Percentiles rank a stretch among this genome's conserved stretches.
These are phyloP conservation scores for Mycetomoellerius zeteki DNA, from an alignment of 1,140 invertebrate species.

Conservation along the genomic window DNA sequence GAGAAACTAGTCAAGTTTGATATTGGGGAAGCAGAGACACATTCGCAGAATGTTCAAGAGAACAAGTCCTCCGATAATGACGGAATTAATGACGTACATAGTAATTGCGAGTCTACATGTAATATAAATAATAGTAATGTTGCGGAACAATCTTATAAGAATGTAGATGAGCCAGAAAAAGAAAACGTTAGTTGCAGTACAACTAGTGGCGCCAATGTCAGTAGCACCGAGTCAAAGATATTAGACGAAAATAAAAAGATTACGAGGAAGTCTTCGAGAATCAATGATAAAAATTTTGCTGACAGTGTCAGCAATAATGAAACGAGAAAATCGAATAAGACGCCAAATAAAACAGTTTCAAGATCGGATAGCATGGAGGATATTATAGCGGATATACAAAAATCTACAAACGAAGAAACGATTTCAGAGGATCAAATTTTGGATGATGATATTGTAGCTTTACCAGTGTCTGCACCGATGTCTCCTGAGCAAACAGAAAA, in stretches of 20 bases:
- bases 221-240: slow-evolving; percentile 41
- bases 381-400: neutral
- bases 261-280: slow-evolving; percentile 74
- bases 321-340: slow-evolving; percentile 49
- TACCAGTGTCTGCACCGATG: neutral
- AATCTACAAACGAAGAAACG: slow-evolving; percentile 22
- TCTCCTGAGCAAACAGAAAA: slow-evolving; percentile 15
- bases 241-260: slow-evolving; percentile 68
- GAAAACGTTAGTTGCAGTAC: slow-evolving; percentile 5
- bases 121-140: slow-evolving; percentile 45
- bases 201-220: neutral
- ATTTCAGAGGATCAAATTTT: neutral
- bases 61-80: slow-evolving; percentile 55
- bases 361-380: slow-evolving; percentile 35
- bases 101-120: slow-evolving; percentile 54
- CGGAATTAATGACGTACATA: slow-evolving; percentile 52
- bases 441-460: neutral
- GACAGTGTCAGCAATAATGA: slow-evolving; percentile 62
- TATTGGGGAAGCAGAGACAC: slow-evolving; percentile 78
- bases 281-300: slow-evolving; percentile 49
- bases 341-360: slow-evolving; percentile 23
- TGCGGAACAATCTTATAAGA: slow-evolving; percentile 25
- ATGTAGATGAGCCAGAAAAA: neutral
- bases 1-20: slow-evolving; percentile 87
- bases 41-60: slow-evolving; percentile 70